phyloP scores from a whole-genome alignment of 2,888 invertebrate species.

The Xestia rhomboidea region DNA sequence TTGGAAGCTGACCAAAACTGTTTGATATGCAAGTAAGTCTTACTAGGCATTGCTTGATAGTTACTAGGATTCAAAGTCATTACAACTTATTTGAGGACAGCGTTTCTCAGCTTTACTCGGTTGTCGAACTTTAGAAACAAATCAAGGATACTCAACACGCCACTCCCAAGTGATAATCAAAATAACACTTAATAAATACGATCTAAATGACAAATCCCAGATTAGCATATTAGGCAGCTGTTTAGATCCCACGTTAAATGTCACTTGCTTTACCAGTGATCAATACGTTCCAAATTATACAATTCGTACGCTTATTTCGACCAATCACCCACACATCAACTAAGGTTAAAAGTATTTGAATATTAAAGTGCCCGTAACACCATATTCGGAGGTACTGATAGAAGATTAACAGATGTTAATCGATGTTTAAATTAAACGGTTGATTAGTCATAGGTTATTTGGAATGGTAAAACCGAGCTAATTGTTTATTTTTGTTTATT shows the following conservation, averaged over 20 bases:
- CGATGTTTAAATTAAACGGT: conserved; percentile 23
- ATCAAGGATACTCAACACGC: conserved; percentile 34
- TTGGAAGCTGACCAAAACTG: too few species aligned
- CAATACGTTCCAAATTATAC: conserved; percentile 46
- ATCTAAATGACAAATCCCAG: conserved; percentile 50
- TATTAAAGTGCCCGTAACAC: conserved; percentile 13
- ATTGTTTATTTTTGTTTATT: conserved; percentile 12
- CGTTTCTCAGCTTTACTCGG: background rate
- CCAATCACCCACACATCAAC: conserved; percentile 31
- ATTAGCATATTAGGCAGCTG: conserved; percentile 60
- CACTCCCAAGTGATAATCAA: conserved; percentile 46
- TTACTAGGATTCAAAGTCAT: background rate
- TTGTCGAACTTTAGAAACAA: conserved; percentile 25
- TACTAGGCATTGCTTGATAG: background rate
- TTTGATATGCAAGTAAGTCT: background rate
- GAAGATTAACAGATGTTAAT: conserved; percentile 22
- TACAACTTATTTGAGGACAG: background rate
- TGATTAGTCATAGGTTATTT: conserved; percentile 32
- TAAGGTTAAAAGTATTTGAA: conserved; percentile 38
- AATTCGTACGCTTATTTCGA: conserved; percentile 49
- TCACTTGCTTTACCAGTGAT: conserved; percentile 49
- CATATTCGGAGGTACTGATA: background rate
- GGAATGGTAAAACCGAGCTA: conserved; percentile 3
- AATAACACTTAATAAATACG: conserved; percentile 27
- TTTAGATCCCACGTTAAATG: conserved; percentile 48